Evolutionary conservation across 1,140 invertebrate species (phyloP).

Genomic region (Aporrectodea caliginosa): DNA sequence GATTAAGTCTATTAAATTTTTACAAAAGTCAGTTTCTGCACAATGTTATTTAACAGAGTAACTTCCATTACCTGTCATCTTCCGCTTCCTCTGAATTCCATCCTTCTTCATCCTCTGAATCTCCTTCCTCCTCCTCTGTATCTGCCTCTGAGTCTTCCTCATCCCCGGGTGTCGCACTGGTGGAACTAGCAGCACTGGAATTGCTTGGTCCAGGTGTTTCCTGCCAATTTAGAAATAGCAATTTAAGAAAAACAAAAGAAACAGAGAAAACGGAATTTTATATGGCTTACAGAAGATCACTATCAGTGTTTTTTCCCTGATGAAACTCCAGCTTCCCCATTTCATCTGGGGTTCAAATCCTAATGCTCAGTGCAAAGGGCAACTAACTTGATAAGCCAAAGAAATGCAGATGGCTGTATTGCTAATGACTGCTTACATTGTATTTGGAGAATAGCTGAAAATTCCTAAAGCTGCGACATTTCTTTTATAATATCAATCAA

Average conservation of each 20-base stretch:
- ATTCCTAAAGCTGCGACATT: no score
- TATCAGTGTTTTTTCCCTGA: no score
- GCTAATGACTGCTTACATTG: no score
- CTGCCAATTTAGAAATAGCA: neutral
- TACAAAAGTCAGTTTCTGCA: neutral
- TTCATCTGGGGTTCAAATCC: no score
- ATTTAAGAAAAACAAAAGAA: no score
- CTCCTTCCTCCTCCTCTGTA: slow-evolving; percentile 41
- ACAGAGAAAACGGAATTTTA: slow-evolving; percentile 6
- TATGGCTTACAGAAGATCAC: neutral
- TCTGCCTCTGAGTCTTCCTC: slow-evolving; percentile 57
- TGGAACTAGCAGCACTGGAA: no score
- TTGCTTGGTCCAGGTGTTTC: neutral
- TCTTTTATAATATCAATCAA: no score
- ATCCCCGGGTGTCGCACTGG: slow-evolving; percentile 34
- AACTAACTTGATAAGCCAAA: no score
- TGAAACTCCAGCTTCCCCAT: no score
- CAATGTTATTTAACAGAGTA: neutral
- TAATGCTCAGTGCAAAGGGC: no score
- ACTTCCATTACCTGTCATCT: slow-evolving; percentile 5
- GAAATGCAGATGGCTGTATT: no score
- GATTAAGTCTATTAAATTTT: slow-evolving; percentile 10
- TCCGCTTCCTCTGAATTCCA: slow-evolving; percentile 37
- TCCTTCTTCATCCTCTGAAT: slow-evolving; percentile 25
- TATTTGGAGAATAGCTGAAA: no score